phyloP scores from a whole-genome alignment of 2,113 vertebrate species.

The Colistium nudipinnis region DNA sequence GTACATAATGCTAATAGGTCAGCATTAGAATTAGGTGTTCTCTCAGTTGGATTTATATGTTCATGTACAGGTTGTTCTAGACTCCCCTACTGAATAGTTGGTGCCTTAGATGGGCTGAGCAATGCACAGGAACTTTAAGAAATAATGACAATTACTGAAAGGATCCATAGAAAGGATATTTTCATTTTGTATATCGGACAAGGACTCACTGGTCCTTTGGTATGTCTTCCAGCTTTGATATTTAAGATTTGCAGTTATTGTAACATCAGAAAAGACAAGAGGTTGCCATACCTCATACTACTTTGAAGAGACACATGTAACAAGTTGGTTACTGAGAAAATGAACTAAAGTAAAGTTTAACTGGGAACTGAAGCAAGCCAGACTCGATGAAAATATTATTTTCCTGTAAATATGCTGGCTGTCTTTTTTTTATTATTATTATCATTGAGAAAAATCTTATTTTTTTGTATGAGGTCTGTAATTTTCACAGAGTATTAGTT shows the following conservation, averaged over 20 bases:
- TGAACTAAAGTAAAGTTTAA: slow-evolving; percentile 68
- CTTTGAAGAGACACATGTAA: slow-evolving; percentile 74
- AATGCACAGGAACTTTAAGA: slow-evolving; percentile 65
- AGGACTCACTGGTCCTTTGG: slow-evolving; percentile 23
- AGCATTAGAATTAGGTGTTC: slow-evolving; percentile 40
- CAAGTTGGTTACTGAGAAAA: slow-evolving; percentile 74
- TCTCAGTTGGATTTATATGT: slow-evolving; percentile 36
- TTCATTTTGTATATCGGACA: slow-evolving; percentile 32
- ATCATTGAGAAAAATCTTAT: slow-evolving; percentile 50
- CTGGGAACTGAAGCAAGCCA: slow-evolving; percentile 83
- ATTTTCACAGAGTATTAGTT: slow-evolving; percentile 70
- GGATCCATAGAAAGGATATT: slow-evolving; percentile 44
- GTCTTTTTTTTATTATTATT: slow-evolving; percentile 62
- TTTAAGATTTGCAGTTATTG: slow-evolving; percentile 63
- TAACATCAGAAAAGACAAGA: slow-evolving; percentile 57
- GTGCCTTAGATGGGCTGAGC: slow-evolving; percentile 74
- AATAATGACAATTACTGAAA: slow-evolving; percentile 24
- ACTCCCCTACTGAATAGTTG: slow-evolving; percentile 59
- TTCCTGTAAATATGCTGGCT: slow-evolving; percentile 82
- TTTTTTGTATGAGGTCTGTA: slow-evolving; percentile 77
- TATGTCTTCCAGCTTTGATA: slow-evolving; percentile 58
- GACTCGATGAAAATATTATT: slow-evolving; percentile 77
- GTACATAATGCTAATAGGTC: slow-evolving; percentile 65
- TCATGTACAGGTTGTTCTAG: slow-evolving; percentile 60
- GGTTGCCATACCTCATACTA: slow-evolving; percentile 71